phyloP scores from a whole-genome alignment of 2,113 vertebrate genomes.

The Cephalopholis sonnerati region DNA sequence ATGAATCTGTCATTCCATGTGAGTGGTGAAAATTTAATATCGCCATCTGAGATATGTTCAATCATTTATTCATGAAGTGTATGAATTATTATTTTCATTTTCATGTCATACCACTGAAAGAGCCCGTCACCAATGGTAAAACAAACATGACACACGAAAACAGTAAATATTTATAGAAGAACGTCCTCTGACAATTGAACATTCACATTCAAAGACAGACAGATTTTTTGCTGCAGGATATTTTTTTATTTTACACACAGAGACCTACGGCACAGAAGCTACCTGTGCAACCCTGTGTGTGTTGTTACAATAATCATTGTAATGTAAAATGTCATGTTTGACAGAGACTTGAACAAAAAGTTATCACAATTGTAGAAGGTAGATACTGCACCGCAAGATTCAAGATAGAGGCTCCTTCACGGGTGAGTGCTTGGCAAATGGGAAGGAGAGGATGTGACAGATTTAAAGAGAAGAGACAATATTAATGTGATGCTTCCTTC shows the following conservation, averaged over 20 bases:
- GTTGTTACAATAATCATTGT: not conserved
- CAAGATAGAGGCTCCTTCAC: slow-evolving; percentile 42
- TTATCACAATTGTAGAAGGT: not conserved
- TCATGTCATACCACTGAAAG: too few species aligned
- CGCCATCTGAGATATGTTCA: too few species aligned
- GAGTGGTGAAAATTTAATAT: too few species aligned
- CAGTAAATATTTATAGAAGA: not conserved
- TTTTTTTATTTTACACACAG: too few species aligned
- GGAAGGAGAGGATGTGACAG: slow-evolving; percentile 31
- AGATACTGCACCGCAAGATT: not conserved
- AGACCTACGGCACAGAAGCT: too few species aligned
- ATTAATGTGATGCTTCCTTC: slow-evolving; percentile 50
- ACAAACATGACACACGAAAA: not conserved
- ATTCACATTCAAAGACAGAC: not conserved
- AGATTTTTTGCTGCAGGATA: not conserved
- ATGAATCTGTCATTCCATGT: too few species aligned
- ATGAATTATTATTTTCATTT: too few species aligned
- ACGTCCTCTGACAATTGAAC: not conserved
- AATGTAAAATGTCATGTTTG: not conserved
- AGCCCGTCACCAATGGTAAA: not conserved
- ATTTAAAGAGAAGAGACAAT: slow-evolving; percentile 61
- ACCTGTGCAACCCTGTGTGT: too few species aligned
- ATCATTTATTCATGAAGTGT: too few species aligned
- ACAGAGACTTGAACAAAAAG: not conserved
- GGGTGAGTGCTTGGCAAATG: slow-evolving; percentile 44